These are phyloP conservation scores for Brachyptera putata DNA, from an alignment of 2,888 invertebrate genomes.

Conservation along the genomic window DNA sequence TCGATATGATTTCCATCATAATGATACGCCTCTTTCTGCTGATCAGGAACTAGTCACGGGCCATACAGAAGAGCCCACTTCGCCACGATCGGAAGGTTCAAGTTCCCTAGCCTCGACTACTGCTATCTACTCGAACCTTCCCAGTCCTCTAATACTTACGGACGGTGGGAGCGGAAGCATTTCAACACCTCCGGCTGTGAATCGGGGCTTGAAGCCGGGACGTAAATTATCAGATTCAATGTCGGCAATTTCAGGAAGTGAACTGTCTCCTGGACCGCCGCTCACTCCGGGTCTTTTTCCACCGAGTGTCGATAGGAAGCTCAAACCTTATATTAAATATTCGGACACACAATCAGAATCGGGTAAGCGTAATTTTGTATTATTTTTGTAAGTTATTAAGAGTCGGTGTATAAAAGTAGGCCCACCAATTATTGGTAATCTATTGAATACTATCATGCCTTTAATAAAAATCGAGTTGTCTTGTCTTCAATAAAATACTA, in stretches of 20 bases:
- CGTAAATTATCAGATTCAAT: constrained; percentile 51
- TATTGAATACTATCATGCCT: no score
- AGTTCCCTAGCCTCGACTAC: constrained; percentile 43
- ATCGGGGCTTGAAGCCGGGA: constrained; percentile 75
- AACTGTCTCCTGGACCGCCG: constrained; percentile 44
- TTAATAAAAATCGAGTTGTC: no score
- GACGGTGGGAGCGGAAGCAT: constrained; percentile 17
- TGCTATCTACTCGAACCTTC: constrained; percentile 55
- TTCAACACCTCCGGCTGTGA: constrained; percentile 62
- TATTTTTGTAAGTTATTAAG: no score
- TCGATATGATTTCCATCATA: constrained; percentile 51
- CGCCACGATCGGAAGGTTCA: constrained; percentile 49
- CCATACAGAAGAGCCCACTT: constrained; percentile 46
- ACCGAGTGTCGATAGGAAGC: constrained; percentile 43
- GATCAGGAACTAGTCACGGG: constrained; percentile 34
- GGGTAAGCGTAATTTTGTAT: constrained; percentile 15
- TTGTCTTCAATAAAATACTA: no score
- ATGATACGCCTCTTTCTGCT: constrained; percentile 35
- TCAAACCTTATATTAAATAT: constrained; percentile 41
- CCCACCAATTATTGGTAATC: no score
- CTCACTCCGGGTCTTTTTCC: constrained; percentile 46
- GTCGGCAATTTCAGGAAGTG: constrained; percentile 43
- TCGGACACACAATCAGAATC: constrained; percentile 9
- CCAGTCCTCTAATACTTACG: constrained; percentile 47
- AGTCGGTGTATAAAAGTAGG: no score